phyloP scores from a whole-genome alignment of 2,113 vertebrate genomes.

The Galemys pyrenaicus region DNA sequence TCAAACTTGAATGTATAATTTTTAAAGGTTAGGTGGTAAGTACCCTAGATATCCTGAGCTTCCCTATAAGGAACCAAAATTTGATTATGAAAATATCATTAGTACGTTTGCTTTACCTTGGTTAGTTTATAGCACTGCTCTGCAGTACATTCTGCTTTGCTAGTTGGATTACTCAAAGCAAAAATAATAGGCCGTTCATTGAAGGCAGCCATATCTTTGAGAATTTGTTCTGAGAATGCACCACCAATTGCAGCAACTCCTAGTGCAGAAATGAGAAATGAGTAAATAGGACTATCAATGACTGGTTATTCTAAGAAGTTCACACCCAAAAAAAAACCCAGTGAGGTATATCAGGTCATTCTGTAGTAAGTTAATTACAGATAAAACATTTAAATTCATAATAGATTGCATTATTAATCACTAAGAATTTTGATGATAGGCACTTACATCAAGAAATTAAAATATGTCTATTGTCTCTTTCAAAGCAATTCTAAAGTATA shows the following conservation, averaged over 20 bases:
- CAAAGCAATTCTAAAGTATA: background rate
- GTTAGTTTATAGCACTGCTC: conserved; percentile 96
- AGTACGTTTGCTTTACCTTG: conserved; percentile 86
- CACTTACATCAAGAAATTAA: conserved; percentile 26
- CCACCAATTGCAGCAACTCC: conserved; percentile 95
- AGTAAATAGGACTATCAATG: background rate
- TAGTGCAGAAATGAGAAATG: conserved; percentile 77
- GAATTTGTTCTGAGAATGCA: conserved; percentile 94
- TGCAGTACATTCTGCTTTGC: conserved; percentile 98
- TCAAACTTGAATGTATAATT: background rate
- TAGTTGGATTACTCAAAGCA: conserved; percentile 98
- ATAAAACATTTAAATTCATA: background rate
- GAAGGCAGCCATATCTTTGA: conserved; percentile 94
- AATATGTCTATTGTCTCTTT: background rate
- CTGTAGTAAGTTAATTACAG: background rate
- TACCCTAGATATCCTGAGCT: background rate
- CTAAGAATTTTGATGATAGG: background rate
- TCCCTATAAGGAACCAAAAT: background rate
- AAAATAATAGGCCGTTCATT: conserved; percentile 96
- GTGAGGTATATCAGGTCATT: background rate
- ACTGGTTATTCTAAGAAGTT: background rate
- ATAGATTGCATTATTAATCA: background rate
- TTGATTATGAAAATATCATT: background rate
- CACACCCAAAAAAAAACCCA: background rate
- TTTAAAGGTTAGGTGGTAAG: background rate